These are phyloP conservation scores for Hybognathus amarus DNA, from an alignment of 2,797 vertebrate species.

Conservation along the genomic window DNA sequence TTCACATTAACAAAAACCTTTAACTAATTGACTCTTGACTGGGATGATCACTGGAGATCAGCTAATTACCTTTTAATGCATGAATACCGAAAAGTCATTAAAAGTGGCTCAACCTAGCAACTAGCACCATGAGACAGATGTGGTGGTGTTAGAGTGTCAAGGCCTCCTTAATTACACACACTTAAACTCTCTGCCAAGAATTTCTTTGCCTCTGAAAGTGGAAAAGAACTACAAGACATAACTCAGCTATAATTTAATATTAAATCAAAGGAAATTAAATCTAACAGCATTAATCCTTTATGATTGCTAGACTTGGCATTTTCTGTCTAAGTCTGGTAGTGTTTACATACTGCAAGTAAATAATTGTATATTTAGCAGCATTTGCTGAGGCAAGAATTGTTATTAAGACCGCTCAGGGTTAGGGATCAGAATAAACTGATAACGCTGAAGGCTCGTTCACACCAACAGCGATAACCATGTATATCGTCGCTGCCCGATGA, in stretches of 20 bases:
- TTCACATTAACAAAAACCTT: slow-evolving; percentile 75
- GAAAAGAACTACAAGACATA: slow-evolving; percentile 17
- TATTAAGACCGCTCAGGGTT: background rate
- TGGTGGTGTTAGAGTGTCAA: slow-evolving; percentile 58
- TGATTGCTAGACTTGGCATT: slow-evolving; percentile 24
- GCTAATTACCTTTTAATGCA: slow-evolving; percentile 78
- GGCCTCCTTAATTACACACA: slow-evolving; percentile 52
- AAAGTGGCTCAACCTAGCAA: slow-evolving; percentile 64
- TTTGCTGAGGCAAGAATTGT: background rate
- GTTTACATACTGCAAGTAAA: slow-evolving; percentile 2
- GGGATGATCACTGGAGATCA: slow-evolving; percentile 73
- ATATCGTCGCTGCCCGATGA: too few species aligned
- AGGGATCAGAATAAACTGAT: background rate
- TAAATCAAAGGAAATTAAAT: slow-evolving; percentile 29
- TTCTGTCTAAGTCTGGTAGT: slow-evolving; percentile 17
- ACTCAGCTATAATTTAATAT: slow-evolving; percentile 9
- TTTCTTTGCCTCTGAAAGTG: slow-evolving; percentile 10
- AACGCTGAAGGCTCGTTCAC: background rate
- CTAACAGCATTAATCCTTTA: slow-evolving; percentile 15
- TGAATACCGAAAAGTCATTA: slow-evolving; percentile 72
- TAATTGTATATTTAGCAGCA: background rate
- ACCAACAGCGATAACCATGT: background rate
- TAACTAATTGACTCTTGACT: slow-evolving; percentile 81
- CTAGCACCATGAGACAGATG: slow-evolving; percentile 62
- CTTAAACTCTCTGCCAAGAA: slow-evolving; percentile 21